phyloP scores from a whole-genome alignment of 2,888 invertebrate species.

The Blera fallax region DNA sequence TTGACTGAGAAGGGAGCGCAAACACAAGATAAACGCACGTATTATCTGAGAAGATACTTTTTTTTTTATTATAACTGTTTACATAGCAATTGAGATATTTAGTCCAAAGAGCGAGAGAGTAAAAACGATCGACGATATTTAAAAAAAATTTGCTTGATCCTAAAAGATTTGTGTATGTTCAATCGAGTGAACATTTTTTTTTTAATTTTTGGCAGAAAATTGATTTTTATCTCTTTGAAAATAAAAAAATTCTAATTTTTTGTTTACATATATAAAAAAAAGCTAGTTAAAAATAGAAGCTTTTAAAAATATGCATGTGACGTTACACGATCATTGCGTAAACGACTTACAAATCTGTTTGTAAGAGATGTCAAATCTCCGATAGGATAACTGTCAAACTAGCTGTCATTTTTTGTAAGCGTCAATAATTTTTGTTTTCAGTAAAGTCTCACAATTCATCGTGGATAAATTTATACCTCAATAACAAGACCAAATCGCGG shows the following conservation, averaged over 20 bases:
- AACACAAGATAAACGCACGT: conserved; percentile 33
- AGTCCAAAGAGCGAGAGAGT: conserved; percentile 3
- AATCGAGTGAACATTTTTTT: neutral
- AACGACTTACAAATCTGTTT: too few species aligned
- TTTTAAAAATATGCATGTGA: neutral
- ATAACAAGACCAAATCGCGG: too few species aligned
- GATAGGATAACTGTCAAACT: too few species aligned
- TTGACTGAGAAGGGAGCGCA: conserved; percentile 33
- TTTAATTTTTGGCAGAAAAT: neutral
- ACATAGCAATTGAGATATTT: conserved; percentile 40
- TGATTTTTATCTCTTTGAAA: neutral
- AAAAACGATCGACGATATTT: neutral
- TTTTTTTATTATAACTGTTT: conserved; percentile 33
- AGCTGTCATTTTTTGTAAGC: too few species aligned
- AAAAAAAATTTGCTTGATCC: neutral
- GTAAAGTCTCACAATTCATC: too few species aligned
- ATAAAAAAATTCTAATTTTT: neutral
- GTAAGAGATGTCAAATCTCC: too few species aligned
- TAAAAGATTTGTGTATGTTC: neutral
- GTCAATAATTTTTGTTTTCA: too few species aligned
- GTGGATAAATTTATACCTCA: too few species aligned
- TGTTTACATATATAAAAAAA: neutral
- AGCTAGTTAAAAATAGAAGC: neutral
- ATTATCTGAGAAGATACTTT: conserved; percentile 15
- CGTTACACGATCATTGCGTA: too few species aligned